Base-by-base conservation (phyloP, 1,140 invertebrate genomes). In the Drosophila mojavensis region DNA sequence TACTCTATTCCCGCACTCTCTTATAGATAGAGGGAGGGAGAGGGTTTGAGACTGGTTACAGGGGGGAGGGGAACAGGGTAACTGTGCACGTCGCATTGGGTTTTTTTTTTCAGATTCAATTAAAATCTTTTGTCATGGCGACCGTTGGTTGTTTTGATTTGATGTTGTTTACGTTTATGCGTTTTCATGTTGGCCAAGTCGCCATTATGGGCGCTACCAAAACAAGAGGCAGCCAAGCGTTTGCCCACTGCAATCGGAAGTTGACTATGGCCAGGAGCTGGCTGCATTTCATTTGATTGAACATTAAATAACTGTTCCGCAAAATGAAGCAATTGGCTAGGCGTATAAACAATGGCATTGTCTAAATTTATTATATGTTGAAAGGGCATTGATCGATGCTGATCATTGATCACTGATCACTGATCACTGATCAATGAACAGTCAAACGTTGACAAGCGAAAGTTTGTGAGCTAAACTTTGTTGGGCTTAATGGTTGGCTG, bases 81-180 rank as follows among this genome's bases (percentile, higher is more conserved):
- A 30, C 54, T 71, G 73, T 86, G 79, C 74, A 89, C 84, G 84
- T 81, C 56, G 69, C 84, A 89, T 90, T 89, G 84, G 78, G 79
- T 89, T 90, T 72, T 84, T 90, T 45, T 45, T 20, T 47, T 17
- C 78, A 89, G 89, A 89, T 89, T 89, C 78, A 89, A 89, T 89
- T 89, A 89, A 89, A 89, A 89, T 84, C 84, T 89, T 89, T 89
- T 89, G 84, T 89, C 78, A 81, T 75, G 75, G 77, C 66, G 63
- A 63, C 55, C 26, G 45, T 68, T 45, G 50, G 63, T 33, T 79
- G 61, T 81, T 81, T 83, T 85, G 81, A 81, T 85, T 84, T 84
- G 69, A 63, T 63, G 55, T 59, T 70, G 51, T 17, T 56, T 45
- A 60, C 67, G 64, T 70, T 66, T 30, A 17, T 71, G 69, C 47